Conservation (phyloP, 2,888 invertebrate species). For the Hydrotaea cyrtoneurina region DNA sequence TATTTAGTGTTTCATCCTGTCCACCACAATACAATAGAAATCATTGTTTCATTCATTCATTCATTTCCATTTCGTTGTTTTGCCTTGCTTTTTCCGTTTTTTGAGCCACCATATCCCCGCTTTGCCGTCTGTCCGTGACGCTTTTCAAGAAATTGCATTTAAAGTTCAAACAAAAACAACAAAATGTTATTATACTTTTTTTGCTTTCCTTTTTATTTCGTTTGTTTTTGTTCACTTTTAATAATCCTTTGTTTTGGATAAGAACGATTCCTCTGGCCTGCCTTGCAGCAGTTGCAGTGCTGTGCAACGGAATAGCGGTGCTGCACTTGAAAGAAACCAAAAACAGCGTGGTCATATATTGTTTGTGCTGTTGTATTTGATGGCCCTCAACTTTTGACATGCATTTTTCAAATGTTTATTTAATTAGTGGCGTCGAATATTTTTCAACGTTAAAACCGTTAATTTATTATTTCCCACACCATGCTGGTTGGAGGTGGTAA, state of each 20-base stretch:
- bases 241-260: conserved; percentile 11
- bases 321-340: no score
- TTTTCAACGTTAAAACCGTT: conserved; percentile 7
- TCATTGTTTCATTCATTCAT: conserved; percentile 2
- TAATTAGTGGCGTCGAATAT: conserved; percentile 33
- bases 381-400: no score
- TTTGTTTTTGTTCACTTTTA: conserved; percentile 11
- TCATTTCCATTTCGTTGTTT: background rate
- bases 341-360: no score
- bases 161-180: background rate
- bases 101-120: background rate
- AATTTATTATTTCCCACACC: no score
- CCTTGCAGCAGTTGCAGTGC: background rate
- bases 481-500: no score
- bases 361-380: no score
- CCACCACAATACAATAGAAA: background rate
- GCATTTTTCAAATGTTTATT: conserved; percentile 1
- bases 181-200: background rate
- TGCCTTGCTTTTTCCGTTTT: background rate
- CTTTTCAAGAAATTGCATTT: conserved; percentile 28
- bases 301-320: no score
- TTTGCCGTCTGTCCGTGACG: background rate
- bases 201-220: background rate
- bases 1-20: background rate
- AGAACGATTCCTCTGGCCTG: background rate